phyloP scores from a whole-genome alignment of 2,888 invertebrate species.

The Sinohyriopsis cumingii region DNA sequence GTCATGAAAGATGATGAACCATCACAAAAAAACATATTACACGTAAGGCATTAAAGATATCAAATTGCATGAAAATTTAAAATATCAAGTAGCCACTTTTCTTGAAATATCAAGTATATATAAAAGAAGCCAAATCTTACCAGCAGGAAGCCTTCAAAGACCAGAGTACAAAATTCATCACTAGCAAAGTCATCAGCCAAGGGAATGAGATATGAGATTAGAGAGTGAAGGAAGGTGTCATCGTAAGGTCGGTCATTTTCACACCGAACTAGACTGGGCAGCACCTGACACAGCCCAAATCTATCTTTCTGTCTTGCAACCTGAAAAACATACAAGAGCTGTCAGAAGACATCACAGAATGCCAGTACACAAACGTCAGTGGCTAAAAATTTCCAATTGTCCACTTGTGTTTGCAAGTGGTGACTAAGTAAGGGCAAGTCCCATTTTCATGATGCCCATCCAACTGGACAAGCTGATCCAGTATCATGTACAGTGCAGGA shows the following conservation, averaged over 20 bases:
- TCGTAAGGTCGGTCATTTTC: slow-evolving; percentile 94
- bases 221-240: slow-evolving; percentile 94
- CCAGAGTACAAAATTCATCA: slow-evolving; percentile 94
- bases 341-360: background rate
- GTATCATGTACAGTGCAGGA: background rate
- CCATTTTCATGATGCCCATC: background rate
- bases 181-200: slow-evolving; percentile 93
- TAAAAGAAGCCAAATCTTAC: slow-evolving; percentile 66
- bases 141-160: slow-evolving; percentile 96
- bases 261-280: slow-evolving; percentile 89
- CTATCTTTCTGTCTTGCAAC: slow-evolving; percentile 83
- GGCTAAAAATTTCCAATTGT: background rate
- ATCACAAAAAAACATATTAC: background rate
- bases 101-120: background rate
- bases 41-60: background rate
- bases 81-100: background rate
- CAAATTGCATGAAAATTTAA: background rate
- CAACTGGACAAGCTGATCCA: background rate
- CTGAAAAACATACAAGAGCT: slow-evolving; percentile 11
- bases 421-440: background rate
- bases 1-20: too few species aligned
- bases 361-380: background rate
- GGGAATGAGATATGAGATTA: slow-evolving; percentile 87
- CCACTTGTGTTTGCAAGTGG: background rate
- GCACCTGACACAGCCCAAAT: slow-evolving; percentile 85